phyloP scores from a whole-genome alignment of 2,113 vertebrate genomes.

The Callipepla californica region DNA sequence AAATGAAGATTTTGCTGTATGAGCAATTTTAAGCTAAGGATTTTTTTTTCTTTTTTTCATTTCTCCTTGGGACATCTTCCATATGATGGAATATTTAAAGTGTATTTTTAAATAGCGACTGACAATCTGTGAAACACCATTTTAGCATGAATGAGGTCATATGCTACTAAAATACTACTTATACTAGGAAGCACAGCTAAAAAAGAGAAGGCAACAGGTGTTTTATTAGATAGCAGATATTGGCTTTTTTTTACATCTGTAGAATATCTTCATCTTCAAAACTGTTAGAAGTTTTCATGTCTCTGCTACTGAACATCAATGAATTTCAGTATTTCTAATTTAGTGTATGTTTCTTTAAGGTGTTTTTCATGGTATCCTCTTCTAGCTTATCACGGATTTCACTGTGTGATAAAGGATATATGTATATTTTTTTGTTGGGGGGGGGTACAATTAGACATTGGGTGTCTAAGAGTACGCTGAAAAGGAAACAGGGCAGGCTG shows the following conservation, averaged over 20 bases:
- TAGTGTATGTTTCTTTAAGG: conserved; percentile 52
- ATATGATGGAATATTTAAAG: conserved; percentile 71
- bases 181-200: conserved; percentile 62
- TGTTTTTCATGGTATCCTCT: conserved; percentile 50
- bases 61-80: conserved; percentile 57
- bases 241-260: conserved; percentile 61
- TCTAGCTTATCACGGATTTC: conserved; percentile 37
- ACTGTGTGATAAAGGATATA: conserved; percentile 11
- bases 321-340: conserved; percentile 57
- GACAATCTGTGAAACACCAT: conserved; percentile 62
- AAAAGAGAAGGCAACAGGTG: conserved; percentile 77
- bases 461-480: conserved; percentile 36
- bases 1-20: background rate
- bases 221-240: conserved; percentile 68
- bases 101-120: conserved; percentile 69
- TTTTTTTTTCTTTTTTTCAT: background rate
- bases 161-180: conserved; percentile 67
- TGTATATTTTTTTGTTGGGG: no score
- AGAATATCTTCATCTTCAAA: conserved; percentile 50
- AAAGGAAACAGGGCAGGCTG: background rate
- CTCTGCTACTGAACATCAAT: conserved; percentile 43
- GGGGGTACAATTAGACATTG: background rate
- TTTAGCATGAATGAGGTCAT: conserved; percentile 73
- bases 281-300: conserved; percentile 37
- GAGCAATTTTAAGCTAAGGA: background rate